Evolutionary conservation across 2,797 vertebrate species (phyloP).

Genomic region (Delichon dasypus): DNA sequence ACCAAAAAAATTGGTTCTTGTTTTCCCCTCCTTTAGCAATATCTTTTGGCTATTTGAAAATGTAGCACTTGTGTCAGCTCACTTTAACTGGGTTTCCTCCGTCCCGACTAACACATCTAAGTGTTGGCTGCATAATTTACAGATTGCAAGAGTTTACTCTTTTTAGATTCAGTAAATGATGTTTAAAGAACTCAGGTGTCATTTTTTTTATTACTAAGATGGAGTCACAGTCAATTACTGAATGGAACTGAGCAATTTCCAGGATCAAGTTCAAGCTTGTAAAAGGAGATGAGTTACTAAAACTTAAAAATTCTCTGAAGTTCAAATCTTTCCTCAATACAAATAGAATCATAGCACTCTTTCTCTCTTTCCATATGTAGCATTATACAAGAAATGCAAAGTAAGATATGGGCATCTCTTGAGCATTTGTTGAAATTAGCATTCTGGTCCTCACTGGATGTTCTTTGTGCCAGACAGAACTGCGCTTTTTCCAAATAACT

Average conservation of each 20-base stretch:
- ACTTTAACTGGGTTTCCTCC: not conserved
- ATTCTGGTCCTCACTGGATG: not conserved
- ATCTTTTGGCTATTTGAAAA: not conserved
- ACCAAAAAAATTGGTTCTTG: not conserved
- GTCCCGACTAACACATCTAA: not conserved
- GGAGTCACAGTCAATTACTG: not conserved
- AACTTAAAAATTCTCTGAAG: not conserved
- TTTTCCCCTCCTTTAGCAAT: not conserved
- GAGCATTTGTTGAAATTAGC: not conserved
- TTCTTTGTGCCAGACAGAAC: not conserved
- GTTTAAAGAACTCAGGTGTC: not conserved
- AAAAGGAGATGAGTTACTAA: not conserved
- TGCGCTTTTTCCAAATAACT: not conserved
- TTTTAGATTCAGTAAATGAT: not conserved
- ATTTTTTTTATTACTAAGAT: not conserved
- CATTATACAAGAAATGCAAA: not conserved
- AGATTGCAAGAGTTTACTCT: not conserved
- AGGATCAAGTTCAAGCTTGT: not conserved
- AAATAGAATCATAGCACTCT: not conserved
- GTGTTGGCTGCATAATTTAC: not conserved
- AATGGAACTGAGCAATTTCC: not conserved
- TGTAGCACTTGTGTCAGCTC: not conserved
- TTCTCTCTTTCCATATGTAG: not conserved
- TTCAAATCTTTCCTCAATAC: not conserved
- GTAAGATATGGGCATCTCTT: not conserved